Conservation (phyloP, 2,888 invertebrate species). For the Lucinisca nassula region DNA sequence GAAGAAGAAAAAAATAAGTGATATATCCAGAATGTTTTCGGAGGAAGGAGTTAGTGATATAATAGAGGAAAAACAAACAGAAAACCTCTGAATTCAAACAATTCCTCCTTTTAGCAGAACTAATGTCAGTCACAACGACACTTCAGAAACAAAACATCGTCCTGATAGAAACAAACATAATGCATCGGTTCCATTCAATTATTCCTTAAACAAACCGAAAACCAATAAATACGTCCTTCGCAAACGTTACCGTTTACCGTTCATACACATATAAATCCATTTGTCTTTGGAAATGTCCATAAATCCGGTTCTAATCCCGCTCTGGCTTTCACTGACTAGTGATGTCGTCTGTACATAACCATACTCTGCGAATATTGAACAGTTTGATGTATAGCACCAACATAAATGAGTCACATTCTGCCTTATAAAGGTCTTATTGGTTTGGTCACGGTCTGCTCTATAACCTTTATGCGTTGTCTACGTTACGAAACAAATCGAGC, state of each 20-base stretch:
- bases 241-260: background rate
- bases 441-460: too few species aligned
- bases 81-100: too few species aligned
- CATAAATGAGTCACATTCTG: background rate
- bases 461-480: too few species aligned
- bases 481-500: too few species aligned
- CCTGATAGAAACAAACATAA: background rate
- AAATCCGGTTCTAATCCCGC: slow-evolving; percentile 5
- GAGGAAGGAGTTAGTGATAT: too few species aligned
- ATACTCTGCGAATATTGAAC: background rate
- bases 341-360: background rate
- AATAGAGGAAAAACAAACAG: too few species aligned
- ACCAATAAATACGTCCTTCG: background rate
- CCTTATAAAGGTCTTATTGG: too few species aligned
- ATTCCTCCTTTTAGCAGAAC: background rate
- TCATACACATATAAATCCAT: background rate
- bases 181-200: background rate
- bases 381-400: background rate
- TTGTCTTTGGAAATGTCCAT: background rate
- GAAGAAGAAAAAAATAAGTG: too few species aligned
- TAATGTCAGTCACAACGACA: background rate
- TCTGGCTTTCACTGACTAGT: background rate
- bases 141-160: background rate
- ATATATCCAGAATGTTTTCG: too few species aligned
- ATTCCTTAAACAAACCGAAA: background rate